phyloP scores from a whole-genome alignment of 2,113 vertebrate genomes.

The Sterna hirundo region DNA sequence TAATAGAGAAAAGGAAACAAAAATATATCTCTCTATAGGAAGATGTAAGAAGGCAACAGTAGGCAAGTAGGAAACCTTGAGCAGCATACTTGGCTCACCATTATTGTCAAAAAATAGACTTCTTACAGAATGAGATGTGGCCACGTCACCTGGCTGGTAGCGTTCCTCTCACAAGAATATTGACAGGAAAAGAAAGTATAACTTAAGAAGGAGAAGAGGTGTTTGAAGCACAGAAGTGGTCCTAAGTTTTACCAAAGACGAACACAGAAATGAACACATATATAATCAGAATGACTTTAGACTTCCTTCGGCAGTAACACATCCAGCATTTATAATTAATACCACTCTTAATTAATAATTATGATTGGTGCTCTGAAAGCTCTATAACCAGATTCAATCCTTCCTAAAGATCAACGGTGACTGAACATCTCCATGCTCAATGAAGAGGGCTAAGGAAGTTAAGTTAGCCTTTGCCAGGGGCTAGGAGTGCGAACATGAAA shows the following conservation, averaged over 20 bases:
- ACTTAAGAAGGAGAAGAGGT: neutral
- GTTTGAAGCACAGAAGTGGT: neutral
- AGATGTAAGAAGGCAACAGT: neutral
- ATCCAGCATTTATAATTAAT: neutral
- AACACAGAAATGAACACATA: neutral
- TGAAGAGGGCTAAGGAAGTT: neutral
- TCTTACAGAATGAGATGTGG: neutral
- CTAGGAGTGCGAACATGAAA: neutral
- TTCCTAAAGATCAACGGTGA: neutral
- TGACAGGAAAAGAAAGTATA: neutral
- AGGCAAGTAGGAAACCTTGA: neutral
- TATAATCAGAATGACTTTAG: neutral
- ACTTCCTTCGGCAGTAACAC: neutral
- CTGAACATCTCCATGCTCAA: neutral
- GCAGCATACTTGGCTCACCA: neutral
- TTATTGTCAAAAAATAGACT: neutral
- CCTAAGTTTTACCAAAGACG: neutral
- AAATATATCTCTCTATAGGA: neutral
- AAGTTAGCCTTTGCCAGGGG: constrained; percentile 17
- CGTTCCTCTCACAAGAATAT: neutral
- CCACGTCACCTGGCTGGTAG: neutral
- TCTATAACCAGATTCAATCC: neutral
- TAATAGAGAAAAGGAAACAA: neutral
- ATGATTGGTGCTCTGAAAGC: neutral
- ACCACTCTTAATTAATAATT: neutral